Base-by-base conservation (phyloP, 2,113 vertebrate species). In the Pantherophis guttatus region DNA sequence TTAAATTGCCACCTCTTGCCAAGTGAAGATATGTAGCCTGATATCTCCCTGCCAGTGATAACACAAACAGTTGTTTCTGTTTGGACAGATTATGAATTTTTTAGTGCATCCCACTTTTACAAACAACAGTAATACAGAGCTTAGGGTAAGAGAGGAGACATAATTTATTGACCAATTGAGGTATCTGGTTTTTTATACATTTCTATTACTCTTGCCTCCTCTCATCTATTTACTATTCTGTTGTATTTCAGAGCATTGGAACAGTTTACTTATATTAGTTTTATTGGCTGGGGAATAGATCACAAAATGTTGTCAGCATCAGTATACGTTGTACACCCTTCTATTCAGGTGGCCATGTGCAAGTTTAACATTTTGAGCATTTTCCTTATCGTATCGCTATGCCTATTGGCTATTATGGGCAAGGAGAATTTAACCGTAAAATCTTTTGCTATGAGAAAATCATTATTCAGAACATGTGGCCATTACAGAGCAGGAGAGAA, bases 1-100 rank as follows among this genome's bases (percentile, higher is more conserved):
- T 96, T 97, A 97, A 98, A 98, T 97, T 97, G 96, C 95, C 94
- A 97, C 90, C 92, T 96, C 96, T 97, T 97, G 97, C 97, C 97
- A 97, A 96, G 95, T 95, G 90, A 95, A 96, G 94, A 96, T 95
- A 96, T 52, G 96, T 85, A 96, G 95, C 96, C 92, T 0, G n/a
- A 96, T 97, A 91, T 62, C 91, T 87, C 91, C 95, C 91, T 94
- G 93, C 91, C 88, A 53, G 48, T 93, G 94, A 94, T 96, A 95
- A 94, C 95, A 97, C 92, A 93, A 93, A 75, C 89, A 94, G 89
- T 95, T 86, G 91, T 94, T 97, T 96, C 55, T 86, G 92, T 96
- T 87, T 58, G 50, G 92, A 90, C 53, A 3, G 54, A 90, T 94
- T 96, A 93, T 89, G 89, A 95, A 95, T 94, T 93, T 87, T 93